Conservation (phyloP, 2,797 vertebrate species). For the Mionectes olivaceus region DNA sequence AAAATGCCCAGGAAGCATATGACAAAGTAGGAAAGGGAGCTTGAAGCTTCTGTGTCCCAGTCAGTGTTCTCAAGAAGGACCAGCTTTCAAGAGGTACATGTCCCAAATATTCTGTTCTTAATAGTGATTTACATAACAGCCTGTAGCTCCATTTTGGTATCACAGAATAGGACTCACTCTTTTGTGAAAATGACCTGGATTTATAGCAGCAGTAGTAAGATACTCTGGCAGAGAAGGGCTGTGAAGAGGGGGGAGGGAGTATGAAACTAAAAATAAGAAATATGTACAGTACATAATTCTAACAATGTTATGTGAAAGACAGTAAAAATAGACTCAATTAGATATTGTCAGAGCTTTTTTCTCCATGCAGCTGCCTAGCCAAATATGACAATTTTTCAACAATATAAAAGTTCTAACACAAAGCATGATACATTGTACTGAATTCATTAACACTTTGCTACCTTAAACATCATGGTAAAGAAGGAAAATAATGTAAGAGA, state of each 20-base stretch:
- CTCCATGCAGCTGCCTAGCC: constrained; percentile 81
- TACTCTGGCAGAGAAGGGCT: constrained; percentile 45
- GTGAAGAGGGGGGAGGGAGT: constrained; percentile 23
- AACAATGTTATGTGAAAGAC: constrained; percentile 77
- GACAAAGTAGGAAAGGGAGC: not conserved
- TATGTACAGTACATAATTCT: constrained; percentile 76
- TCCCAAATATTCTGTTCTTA: constrained; percentile 28
- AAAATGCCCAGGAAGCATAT: not conserved
- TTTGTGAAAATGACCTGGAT: constrained; percentile 52
- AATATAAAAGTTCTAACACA: constrained; percentile 75
- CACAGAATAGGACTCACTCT: not conserved
- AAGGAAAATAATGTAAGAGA: constrained; percentile 70
- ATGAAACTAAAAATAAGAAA: constrained; percentile 71
- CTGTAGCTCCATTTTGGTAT: not conserved
- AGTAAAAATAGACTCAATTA: constrained; percentile 84
- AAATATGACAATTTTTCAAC: constrained; percentile 82
- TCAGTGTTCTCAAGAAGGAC: not conserved
- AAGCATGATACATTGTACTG: constrained; percentile 65
- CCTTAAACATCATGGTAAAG: constrained; percentile 75
- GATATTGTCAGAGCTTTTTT: constrained; percentile 82
- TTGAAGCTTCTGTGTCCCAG: not conserved
- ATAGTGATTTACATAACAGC: constrained; percentile 41
- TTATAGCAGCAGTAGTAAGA: constrained; percentile 19
- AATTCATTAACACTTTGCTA: constrained; percentile 83
- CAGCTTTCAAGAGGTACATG: not conserved